Evolutionary conservation across 2,113 vertebrate genomes (phyloP).

Genomic region (Peromyscus californicus): DNA sequence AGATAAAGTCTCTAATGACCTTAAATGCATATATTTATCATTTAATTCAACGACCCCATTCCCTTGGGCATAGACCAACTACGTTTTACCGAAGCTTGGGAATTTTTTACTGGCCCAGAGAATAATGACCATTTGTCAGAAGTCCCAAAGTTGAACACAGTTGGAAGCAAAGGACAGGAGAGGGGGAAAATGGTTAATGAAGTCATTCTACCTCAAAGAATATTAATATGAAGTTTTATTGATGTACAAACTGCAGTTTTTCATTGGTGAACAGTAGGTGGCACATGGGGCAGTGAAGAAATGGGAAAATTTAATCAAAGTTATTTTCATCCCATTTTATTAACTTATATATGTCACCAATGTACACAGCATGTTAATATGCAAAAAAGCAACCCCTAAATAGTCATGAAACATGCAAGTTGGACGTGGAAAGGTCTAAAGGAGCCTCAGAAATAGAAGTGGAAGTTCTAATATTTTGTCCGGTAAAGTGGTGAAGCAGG

Average conservation of each 20-base stretch:
- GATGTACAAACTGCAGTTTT: slow-evolving; percentile 24
- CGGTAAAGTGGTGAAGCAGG: slow-evolving; percentile 74
- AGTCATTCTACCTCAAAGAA: slow-evolving; percentile 81
- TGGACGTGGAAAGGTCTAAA: slow-evolving; percentile 75
- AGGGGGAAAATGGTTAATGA: slow-evolving; percentile 22
- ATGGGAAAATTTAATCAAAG: slow-evolving; percentile 72
- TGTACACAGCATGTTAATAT: slow-evolving; percentile 65
- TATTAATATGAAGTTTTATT: slow-evolving; percentile 81
- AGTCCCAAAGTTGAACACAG: slow-evolving; percentile 34
- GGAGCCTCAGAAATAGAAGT: slow-evolving; percentile 64
- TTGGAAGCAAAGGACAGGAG: slow-evolving; percentile 66
- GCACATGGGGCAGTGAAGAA: slow-evolving; percentile 78
- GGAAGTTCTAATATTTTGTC: slow-evolving; percentile 78
- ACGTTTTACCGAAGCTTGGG: slow-evolving; percentile 67
- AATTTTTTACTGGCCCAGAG: slow-evolving; percentile 68
- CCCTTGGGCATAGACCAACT: slow-evolving; percentile 69
- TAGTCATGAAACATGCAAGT: slow-evolving; percentile 37
- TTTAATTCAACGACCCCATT: slow-evolving; percentile 80
- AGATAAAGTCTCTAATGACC: slow-evolving; percentile 82
- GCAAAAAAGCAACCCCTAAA: slow-evolving; percentile 56
- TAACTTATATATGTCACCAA: slow-evolving; percentile 53
- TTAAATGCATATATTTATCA: slow-evolving; percentile 83
- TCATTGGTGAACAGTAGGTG: slow-evolving; percentile 82
- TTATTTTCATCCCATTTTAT: slow-evolving; percentile 7
- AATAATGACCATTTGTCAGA: slow-evolving; percentile 46